Conservation (phyloP, 2,888 invertebrate species). For the Caenorhabditis panamensis region DNA sequence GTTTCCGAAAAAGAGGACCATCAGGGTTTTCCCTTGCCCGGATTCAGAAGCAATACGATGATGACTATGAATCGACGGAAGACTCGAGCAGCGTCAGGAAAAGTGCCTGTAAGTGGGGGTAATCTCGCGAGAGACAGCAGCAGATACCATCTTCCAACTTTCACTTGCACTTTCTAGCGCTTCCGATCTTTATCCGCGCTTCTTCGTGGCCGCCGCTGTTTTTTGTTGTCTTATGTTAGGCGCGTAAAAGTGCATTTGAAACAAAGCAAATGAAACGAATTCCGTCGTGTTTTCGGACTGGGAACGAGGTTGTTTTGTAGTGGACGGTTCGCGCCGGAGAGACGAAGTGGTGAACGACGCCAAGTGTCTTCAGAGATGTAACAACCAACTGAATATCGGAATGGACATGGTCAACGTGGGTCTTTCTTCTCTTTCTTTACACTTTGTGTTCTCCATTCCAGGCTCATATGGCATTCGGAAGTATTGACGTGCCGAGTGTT, state of each 20-base stretch:
- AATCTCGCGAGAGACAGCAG: not conserved
- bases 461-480: conserved; percentile 80
- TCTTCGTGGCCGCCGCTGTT: conserved; percentile 28
- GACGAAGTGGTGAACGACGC: conserved; percentile 76
- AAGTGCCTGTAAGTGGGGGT: conserved; percentile 32
- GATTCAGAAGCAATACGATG: conserved; percentile 67
- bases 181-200: conserved; percentile 7
- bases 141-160: conserved; percentile 21
- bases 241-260: conserved; percentile 11
- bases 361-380: conserved; percentile 77
- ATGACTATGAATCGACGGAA: conserved; percentile 59
- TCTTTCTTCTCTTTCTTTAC: not conserved
- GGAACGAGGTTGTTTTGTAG: conserved; percentile 41
- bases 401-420: conserved; percentile 81
- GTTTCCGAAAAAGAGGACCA: conserved; percentile 63
- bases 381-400: conserved; percentile 76
- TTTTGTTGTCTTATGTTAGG: conserved; percentile 53
- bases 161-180: conserved; percentile 52
- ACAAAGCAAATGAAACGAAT: conserved; percentile 25
- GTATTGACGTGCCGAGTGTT: conserved; percentile 80
- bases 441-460: conserved; percentile 36
- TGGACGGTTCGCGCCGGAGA: conserved; percentile 63
- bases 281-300: not conserved
- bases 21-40: conserved; percentile 69
- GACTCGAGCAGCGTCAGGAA: conserved; percentile 41